Conservation (phyloP, 2,888 invertebrate genomes). For the Agrilus cyanescens region DNA sequence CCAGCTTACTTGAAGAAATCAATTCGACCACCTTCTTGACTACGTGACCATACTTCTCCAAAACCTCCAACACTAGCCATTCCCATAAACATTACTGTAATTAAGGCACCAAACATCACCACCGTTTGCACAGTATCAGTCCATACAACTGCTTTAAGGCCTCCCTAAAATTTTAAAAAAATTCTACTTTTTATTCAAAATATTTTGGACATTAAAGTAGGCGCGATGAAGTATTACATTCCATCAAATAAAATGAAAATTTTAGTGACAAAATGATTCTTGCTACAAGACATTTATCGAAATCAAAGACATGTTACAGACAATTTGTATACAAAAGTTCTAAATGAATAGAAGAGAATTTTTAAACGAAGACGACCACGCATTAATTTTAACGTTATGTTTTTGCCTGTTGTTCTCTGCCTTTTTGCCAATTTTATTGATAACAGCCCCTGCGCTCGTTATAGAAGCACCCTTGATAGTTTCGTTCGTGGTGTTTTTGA, state of each 20-base stretch:
- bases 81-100: slow-evolving; percentile 54
- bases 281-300: not conserved
- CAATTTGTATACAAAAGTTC: not conserved
- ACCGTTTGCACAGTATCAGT: slow-evolving; percentile 66
- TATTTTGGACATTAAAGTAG: not conserved
- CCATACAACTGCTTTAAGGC: slow-evolving; percentile 71
- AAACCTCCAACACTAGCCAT: slow-evolving; percentile 54
- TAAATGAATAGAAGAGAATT: slow-evolving; percentile 8
- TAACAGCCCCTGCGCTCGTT: slow-evolving; percentile 19
- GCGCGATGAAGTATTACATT: not conserved
- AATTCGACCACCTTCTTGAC: slow-evolving; percentile 48
- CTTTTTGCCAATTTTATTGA: slow-evolving; percentile 19
- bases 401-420: slow-evolving; percentile 21
- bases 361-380: slow-evolving; percentile 19
- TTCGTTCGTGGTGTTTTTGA: slow-evolving; percentile 14
- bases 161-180: slow-evolving; percentile 43
- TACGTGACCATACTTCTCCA: slow-evolving; percentile 47
- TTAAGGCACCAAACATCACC: slow-evolving; percentile 59
- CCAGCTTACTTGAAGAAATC: slow-evolving; percentile 58
- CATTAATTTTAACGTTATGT: slow-evolving; percentile 19
- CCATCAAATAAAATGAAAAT: not conserved
- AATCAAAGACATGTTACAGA: not conserved
- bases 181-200: not conserved
- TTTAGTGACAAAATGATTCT: not conserved
- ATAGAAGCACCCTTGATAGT: slow-evolving; percentile 17